Evolutionary conservation across 2,113 vertebrate genomes (phyloP), one percentile per base, ranked within the genome.

Genomic region (Phainopepla nitens): DNA sequence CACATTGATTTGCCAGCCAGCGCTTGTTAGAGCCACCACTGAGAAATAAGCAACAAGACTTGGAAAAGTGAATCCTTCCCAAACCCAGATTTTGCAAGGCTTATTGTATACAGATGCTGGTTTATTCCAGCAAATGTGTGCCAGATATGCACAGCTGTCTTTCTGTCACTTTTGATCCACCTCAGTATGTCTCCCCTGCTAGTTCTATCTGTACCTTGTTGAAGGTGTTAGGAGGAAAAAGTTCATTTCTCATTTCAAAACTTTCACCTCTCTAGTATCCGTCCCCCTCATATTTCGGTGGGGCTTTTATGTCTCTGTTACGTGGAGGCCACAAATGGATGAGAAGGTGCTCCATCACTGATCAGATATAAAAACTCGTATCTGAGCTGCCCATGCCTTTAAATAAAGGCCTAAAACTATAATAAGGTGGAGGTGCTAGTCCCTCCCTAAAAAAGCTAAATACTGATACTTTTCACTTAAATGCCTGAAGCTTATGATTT

Each of bases 91-190:
- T 86, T 80, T 90, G 17, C 71, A 77, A 72, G 50, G 62, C 21
- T 86, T 95, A 58, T 80, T 81, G 12, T 92, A 56, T 95, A 73
- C 89, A 94, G 87, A 84, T 97, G 95, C 69, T 91, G 56, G 1
- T 64, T 71, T 66, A 53, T 95, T 90, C 75, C 56, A 90, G 75
- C 35, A 70, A 96, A 86, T 51, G 33, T 79, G 66, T 95, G 94
- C 87, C 90, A 95, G 82, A 47, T 75, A 96, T 10, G 47, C 90
- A 96, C 90, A 96, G 82, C 82, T 96, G 82, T 88, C 85, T 96
- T 92, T 97, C 88, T 96, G 90, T 96, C 96, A 95, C 90, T 96
- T 97, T 86, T 96, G 88, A 93, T 96, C 85, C 88, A 81, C 85
- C 64, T 90, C 79, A 87, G 71, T 81, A 27, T 75, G 79, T 81